Evolutionary conservation across 1,140 invertebrate genomes (phyloP).

Genomic region (Ostrea denselamellosa): DNA sequence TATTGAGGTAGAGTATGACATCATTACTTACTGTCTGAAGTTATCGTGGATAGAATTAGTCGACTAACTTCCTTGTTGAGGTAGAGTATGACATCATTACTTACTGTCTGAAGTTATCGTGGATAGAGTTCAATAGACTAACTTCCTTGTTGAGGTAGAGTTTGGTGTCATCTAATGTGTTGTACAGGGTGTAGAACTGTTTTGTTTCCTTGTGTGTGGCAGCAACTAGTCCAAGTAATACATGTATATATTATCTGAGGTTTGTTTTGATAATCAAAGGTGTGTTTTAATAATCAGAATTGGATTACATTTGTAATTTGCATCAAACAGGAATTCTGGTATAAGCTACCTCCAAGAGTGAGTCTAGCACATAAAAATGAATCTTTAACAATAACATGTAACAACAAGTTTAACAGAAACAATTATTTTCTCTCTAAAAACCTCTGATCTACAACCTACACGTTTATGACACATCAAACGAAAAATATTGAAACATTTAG

Average conservation of each 20-base stretch:
- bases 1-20: not conserved
- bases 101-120: conserved; percentile 94
- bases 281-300: too few relatives aligned
- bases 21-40: conserved; percentile 88
- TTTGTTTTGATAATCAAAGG: too few relatives aligned
- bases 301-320: too few relatives aligned
- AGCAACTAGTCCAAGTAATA: conserved; percentile 85
- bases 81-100: conserved; percentile 60
- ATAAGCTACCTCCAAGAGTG: too few relatives aligned
- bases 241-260: not conserved
- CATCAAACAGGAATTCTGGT: too few relatives aligned
- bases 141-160: conserved; percentile 93
- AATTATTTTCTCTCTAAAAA: too few relatives aligned
- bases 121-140: conserved; percentile 93
- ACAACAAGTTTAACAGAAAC: too few relatives aligned
- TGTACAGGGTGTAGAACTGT: conserved; percentile 97
- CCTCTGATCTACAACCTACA: too few relatives aligned
- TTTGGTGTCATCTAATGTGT: conserved; percentile 96
- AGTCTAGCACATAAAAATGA: too few relatives aligned
- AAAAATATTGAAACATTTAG: too few relatives aligned
- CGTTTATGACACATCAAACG: too few relatives aligned
- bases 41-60: conserved; percentile 96
- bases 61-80: conserved; percentile 85
- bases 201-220: conserved; percentile 97
- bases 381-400: too few relatives aligned